Percentiles rank a stretch among this genome's conserved stretches.
phyloP scores from a whole-genome alignment of 2,888 invertebrate genomes.

The Pogonocherus hispidulus region DNA sequence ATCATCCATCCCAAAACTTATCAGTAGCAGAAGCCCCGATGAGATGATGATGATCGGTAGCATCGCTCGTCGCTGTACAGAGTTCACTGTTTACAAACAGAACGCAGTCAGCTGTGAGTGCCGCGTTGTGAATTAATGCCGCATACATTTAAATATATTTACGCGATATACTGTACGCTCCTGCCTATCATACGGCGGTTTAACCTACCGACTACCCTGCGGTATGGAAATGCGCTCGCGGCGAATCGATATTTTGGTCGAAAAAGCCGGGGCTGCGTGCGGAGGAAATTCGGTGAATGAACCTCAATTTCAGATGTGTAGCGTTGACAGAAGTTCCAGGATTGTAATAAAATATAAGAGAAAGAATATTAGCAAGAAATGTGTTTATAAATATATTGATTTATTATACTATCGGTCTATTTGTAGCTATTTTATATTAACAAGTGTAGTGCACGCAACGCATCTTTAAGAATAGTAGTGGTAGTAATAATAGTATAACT shows the following conservation, averaged over 20 bases:
- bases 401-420: too few relatives aligned
- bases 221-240: slow-evolving; percentile 38
- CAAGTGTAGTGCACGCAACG: too few relatives aligned
- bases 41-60: slow-evolving; percentile 36
- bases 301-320: not conserved
- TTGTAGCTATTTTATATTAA: too few relatives aligned
- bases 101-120: slow-evolving; percentile 70
- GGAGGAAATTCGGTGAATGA: not conserved
- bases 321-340: too few relatives aligned
- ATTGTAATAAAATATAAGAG: too few relatives aligned
- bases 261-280: slow-evolving; percentile 29
- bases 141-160: slow-evolving; percentile 71
- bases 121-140: slow-evolving; percentile 69
- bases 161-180: slow-evolving; percentile 54
- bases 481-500: too few relatives aligned
- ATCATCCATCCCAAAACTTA: slow-evolving; percentile 13
- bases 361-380: too few relatives aligned
- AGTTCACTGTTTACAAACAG: slow-evolving; percentile 68
- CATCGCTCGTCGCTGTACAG: slow-evolving; percentile 43
- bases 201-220: slow-evolving; percentile 47
- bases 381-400: too few relatives aligned
- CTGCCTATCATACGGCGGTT: slow-evolving; percentile 50
- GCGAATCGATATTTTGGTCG: slow-evolving; percentile 46
- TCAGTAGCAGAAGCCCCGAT: slow-evolving; percentile 26
- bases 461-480: too few relatives aligned